Conservation (phyloP, 2,888 invertebrate species). For the Papilio protenor region DNA sequence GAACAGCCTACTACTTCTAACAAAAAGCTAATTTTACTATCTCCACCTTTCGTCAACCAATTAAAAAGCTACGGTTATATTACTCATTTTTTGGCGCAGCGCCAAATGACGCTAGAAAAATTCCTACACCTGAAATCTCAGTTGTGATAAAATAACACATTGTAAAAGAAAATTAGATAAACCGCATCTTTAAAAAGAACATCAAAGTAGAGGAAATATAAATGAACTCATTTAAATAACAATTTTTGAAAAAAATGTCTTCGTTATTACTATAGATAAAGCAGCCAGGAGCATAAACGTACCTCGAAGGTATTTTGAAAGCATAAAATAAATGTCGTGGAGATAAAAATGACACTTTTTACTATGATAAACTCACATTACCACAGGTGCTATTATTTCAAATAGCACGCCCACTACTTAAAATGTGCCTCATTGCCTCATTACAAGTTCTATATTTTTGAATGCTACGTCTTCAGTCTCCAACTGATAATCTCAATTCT, state of each 20-base stretch:
- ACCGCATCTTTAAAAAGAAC: conserved; percentile 11
- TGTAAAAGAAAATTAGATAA: conserved; percentile 14
- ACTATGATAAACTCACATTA: not conserved
- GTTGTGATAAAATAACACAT: conserved; percentile 11
- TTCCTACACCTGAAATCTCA: conserved; percentile 17
- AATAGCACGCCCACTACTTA: not conserved
- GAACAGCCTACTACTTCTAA: not conserved
- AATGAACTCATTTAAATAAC: conserved; percentile 19
- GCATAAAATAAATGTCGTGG: not conserved
- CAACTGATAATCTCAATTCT: not conserved
- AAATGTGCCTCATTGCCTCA: not conserved
- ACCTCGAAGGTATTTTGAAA: not conserved
- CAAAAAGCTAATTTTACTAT: not conserved
- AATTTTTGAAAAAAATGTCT: conserved; percentile 19
- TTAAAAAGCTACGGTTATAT: not conserved
- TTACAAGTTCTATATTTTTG: not conserved
- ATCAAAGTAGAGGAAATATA: conserved; percentile 23
- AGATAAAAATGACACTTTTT: conserved; percentile 16
- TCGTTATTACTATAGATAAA: conserved; percentile 7
- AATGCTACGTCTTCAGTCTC: not conserved
- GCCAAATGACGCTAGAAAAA: conserved; percentile 25
- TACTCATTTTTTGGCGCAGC: not conserved
- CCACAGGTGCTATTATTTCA: not conserved
- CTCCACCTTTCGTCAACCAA: not conserved
- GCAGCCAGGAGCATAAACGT: not conserved